Base-by-base conservation (phyloP, 2,888 invertebrate species). In the Actias luna region DNA sequence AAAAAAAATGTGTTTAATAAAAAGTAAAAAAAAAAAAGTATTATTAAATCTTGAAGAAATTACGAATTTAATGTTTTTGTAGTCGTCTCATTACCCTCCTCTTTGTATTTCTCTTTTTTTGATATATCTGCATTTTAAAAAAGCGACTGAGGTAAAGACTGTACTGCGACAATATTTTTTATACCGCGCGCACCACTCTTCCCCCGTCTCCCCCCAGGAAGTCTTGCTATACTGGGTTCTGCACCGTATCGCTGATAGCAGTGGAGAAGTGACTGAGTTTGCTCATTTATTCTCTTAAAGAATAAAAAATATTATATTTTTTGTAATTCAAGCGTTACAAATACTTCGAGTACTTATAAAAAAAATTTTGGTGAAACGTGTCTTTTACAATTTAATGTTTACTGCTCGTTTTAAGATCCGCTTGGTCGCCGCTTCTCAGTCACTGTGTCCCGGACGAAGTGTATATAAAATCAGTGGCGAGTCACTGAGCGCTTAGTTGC, bases 401-500 rank as follows among this genome's bases (percentile, higher is more conserved):
- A 12, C 14, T 39, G 16, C 1, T 39, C 10, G 16, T 16, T 39
- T 39, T 16, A 16, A 2, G 12, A 10, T 39, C 4, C 36, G 33
- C 33, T 33, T 33, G 25, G 10, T 12, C 12, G 12, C 46, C 25
- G 55, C 29, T 22, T n/a, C 57, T 62, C 31, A 31, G 42, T 62
- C 55, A 55, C 31, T 42, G 42, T 57, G 57, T 25, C 46, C 70
- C 74, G 69, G 8, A 58, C 71, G 67, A 69, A 77, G 77, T 91
- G 91, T 91, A 91, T 84, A 91, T 92, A 90, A 82, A 76, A 76
- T 90, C 89, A 85, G 89, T 88, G 27, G 88, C 68, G 70, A 67
- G 67, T 69, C 89, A 85, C 90, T 90, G 90, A 88, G 78, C 82
- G 89, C 88, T 89, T 91, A 86, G 92, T 91, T 91, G 92, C 92